Base-by-base conservation (phyloP, 2,888 invertebrate genomes). In the Chymomyza procnemis region DNA sequence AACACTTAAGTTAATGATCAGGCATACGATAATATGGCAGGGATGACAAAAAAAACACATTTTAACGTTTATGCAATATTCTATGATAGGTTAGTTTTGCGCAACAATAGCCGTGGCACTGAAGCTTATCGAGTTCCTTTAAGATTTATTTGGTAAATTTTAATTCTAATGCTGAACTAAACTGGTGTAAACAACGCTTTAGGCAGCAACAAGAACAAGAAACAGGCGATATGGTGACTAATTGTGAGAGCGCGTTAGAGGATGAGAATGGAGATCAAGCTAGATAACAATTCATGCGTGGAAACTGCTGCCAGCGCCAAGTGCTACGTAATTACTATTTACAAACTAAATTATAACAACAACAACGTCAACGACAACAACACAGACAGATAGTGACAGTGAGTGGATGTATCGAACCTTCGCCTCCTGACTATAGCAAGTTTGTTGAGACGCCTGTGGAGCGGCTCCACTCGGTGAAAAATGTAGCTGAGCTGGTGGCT, bases 381-480 rank as follows among this genome's bases (percentile, higher is more conserved):
- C 52, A 61, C n/a, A 56, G 46, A 65, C 61, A 69, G 59, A 21
- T 18, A 26, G 30, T 57, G 57, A 46, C 46, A 46, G 47, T 34
- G 54, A 21, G 58, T 59, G 46, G 41, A 14, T 59, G 34, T 65
- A 46, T 50, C 58, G 57, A 34, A 57, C 41, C 41, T 57, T 57
- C 65, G 69, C 88, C 79, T 90, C 89, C 69, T 85, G 86, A 61
- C 80, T 85, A 69, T 81, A 88, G 70, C 66, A 73, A 6, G 72
- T 18, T 21, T 19, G 66, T 59, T 64, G 71, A 6, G 54, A 74
- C 30, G 62, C 41, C 46, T 41, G 58, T 47, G 65, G 70, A 14
- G 67, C n/a, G 21, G 58, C 55, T 41, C 34, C 50, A 19, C 18
- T 50, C 3, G 50, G 50, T 18, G 65, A 60, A 48, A 66, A 83